Percentiles rank a stretch among this genome's conserved stretches.
Conservation (phyloP, 2,888 invertebrate species). For the Caenorhabditis sulstoni region DNA sequence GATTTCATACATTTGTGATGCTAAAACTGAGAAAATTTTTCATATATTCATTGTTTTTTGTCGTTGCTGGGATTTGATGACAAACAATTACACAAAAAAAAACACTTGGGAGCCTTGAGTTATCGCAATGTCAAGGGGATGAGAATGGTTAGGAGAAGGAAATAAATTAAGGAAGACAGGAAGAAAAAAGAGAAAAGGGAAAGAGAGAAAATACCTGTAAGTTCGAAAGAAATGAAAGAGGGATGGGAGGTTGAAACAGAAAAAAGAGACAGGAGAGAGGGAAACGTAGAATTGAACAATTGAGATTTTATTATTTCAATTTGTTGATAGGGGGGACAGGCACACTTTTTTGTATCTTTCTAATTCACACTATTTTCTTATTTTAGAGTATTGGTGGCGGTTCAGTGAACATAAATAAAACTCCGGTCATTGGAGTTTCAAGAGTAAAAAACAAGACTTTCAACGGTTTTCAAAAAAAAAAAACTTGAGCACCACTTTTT, state of each 20-base stretch:
- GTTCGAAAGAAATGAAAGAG: constrained; percentile 13
- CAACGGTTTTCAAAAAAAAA: background rate
- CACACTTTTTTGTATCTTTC: constrained; percentile 29
- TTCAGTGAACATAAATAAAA: too few species aligned
- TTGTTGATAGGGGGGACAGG: background rate
- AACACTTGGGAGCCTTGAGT: constrained; percentile 37
- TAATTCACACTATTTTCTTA: constrained; percentile 42
- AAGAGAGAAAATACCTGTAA: constrained; percentile 37
- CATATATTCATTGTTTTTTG: constrained; percentile 26
- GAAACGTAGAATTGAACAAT: constrained; percentile 1
- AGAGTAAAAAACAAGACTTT: background rate
- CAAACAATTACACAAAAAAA: constrained; percentile 6
- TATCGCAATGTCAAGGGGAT: constrained; percentile 36
- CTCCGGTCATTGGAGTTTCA: too few species aligned
- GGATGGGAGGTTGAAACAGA: background rate
- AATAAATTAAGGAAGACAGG: constrained; percentile 6
- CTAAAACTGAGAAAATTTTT: background rate
- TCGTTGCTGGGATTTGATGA: background rate
- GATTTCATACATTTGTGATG: constrained; percentile 3
- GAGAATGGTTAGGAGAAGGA: constrained; percentile 2
- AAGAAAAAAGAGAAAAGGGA: background rate
- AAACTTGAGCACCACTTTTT: constrained; percentile 56
- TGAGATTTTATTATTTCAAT: constrained; percentile 41
- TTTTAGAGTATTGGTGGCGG: background rate
- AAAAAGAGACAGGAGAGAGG: background rate